These are phyloP conservation scores for Terrapene triunguis DNA, from an alignment of 2,113 vertebrate species.

Conservation along the genomic window DNA sequence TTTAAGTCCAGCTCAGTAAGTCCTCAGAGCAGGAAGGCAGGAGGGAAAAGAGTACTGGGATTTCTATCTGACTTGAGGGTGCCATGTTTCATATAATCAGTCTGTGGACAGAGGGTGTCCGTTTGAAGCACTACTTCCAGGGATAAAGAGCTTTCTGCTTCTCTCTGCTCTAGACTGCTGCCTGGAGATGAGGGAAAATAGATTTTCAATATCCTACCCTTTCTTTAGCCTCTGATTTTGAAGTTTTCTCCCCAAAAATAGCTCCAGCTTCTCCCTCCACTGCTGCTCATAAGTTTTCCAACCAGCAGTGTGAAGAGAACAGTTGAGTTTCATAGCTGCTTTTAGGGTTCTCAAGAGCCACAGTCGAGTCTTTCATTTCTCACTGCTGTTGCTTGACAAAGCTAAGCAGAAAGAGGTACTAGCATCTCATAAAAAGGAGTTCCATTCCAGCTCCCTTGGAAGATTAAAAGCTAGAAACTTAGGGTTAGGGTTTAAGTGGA, in stretches of 20 bases:
- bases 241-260: neutral
- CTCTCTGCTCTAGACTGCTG: neutral
- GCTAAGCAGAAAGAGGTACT: neutral
- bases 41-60: neutral
- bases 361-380: neutral
- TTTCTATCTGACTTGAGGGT: neutral
- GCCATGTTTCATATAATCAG: neutral
- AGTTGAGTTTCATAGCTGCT: neutral
- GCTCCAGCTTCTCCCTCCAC: neutral
- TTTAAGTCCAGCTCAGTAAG: slow-evolving; percentile 69
- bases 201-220: neutral
- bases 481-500: neutral
- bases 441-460: neutral
- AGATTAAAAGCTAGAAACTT: neutral
- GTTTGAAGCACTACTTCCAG: neutral
- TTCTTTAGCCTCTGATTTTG: neutral
- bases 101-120: neutral
- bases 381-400: neutral
- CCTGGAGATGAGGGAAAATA: neutral
- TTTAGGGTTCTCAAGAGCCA: neutral
- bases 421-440: neutral
- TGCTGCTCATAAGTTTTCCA: neutral
- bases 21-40: slow-evolving; percentile 39
- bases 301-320: neutral
- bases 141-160: neutral